Percentiles rank a stretch among this genome's conserved stretches.
These are phyloP conservation scores for Limnephilus rhombicus DNA, from an alignment of 2,888 invertebrate genomes.

Conservation along the genomic window DNA sequence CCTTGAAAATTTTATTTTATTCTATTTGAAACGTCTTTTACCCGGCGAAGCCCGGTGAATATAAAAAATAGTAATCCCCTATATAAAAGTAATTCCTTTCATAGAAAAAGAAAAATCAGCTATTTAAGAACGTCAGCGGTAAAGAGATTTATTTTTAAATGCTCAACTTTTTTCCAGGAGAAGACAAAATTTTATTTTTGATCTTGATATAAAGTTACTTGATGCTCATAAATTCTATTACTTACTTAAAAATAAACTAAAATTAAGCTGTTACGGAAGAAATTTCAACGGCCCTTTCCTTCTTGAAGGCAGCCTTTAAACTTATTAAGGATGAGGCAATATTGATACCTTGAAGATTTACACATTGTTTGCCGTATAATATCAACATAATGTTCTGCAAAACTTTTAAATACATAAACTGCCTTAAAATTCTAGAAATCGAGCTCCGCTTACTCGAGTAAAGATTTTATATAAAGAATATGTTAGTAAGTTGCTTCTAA, in stretches of 20 bases:
- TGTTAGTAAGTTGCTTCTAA: background rate
- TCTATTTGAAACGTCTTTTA: background rate
- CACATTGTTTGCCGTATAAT: background rate
- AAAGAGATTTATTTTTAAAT: background rate
- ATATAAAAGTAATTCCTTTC: background rate
- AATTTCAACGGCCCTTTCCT: background rate
- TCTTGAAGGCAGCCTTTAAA: background rate
- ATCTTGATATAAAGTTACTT: background rate
- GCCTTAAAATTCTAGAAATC: background rate
- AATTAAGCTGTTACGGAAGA: background rate
- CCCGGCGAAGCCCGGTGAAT: background rate
- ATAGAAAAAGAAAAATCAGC: background rate
- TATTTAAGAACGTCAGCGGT: background rate
- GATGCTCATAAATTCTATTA: background rate
- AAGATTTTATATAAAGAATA: too few species aligned
- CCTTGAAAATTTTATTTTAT: background rate
- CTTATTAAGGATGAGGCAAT: background rate
- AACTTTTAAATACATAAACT: background rate
- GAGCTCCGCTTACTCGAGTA: background rate
- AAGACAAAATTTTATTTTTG: background rate
- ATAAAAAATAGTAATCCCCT: background rate
- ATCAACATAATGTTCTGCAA: background rate
- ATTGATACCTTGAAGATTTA: background rate
- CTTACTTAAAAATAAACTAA: background rate
- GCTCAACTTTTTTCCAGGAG: background rate